phyloP scores from a whole-genome alignment of 2,113 vertebrate genomes.

The Garra rufa region DNA sequence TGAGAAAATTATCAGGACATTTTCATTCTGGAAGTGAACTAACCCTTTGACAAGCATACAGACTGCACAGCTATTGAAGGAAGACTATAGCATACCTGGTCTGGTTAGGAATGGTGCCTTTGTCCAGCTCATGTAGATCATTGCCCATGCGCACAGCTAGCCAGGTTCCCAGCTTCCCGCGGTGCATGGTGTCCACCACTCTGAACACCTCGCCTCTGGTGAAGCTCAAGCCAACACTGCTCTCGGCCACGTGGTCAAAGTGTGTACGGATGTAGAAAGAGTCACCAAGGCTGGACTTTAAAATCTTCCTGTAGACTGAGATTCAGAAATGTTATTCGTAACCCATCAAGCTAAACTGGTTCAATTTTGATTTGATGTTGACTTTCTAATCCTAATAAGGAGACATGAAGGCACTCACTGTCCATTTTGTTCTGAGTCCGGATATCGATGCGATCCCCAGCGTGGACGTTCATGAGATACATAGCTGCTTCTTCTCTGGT shows the following conservation, averaged over 20 bases:
- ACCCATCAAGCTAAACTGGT: not conserved
- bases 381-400: not conserved
- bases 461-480: constrained; percentile 81
- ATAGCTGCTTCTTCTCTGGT: constrained; percentile 92
- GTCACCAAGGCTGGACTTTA: constrained; percentile 86
- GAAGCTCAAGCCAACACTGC: constrained; percentile 80
- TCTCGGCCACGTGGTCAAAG: constrained; percentile 88
- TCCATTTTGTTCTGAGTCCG: constrained; percentile 88
- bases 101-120: constrained; percentile 90
- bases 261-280: constrained; percentile 95
- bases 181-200: constrained; percentile 91
- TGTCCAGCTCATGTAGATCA: constrained; percentile 88
- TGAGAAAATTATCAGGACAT: no score
- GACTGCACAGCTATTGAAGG: not conserved
- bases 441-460: constrained; percentile 78
- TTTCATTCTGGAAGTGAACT: no score
- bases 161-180: constrained; percentile 86
- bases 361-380: not conserved
- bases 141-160: constrained; percentile 87
- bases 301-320: constrained; percentile 91
- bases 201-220: constrained; percentile 91
- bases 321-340: not conserved
- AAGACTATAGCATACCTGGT: constrained; percentile 74
- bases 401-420: constrained; percentile 78
- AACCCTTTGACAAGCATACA: not conserved